phyloP scores from a whole-genome alignment of 2,888 invertebrate genomes.

The Hirtodrosophila confusa region DNA sequence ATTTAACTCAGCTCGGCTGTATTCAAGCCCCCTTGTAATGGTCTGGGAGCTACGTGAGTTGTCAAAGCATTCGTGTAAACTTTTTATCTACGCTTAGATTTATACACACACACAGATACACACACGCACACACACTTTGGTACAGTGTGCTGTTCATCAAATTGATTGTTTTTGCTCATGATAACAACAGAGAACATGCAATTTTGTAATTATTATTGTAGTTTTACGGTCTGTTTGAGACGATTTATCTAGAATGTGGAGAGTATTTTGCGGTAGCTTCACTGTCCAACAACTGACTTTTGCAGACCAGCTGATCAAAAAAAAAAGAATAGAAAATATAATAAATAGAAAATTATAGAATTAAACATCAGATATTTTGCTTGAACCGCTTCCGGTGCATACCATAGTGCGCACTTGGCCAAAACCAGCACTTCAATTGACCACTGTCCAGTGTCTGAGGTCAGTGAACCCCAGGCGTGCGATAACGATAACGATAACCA shows the following conservation, averaged over 20 bases:
- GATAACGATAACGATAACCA: constrained; percentile 7
- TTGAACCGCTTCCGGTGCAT: constrained; percentile 36
- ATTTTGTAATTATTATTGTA: constrained; percentile 67
- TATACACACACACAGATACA: constrained; percentile 13
- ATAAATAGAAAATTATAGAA: not conserved
- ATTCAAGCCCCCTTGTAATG: not conserved
- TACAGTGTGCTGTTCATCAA: constrained; percentile 26
- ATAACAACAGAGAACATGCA: constrained; percentile 66
- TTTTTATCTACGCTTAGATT: constrained; percentile 59
- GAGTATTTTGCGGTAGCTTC: constrained; percentile 2
- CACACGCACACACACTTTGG: constrained; percentile 5
- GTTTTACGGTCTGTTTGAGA: constrained; percentile 74
- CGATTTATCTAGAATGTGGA: constrained; percentile 17
- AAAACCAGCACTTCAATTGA: constrained; percentile 24
- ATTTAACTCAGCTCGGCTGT: not conserved
- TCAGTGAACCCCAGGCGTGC: constrained; percentile 57
- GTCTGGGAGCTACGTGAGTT: constrained; percentile 16
- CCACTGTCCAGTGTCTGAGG: constrained; percentile 56
- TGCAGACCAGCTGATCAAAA: not conserved
- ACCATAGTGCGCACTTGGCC: constrained; percentile 18
- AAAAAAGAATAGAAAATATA: not conserved
- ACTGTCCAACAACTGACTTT: constrained; percentile 10
- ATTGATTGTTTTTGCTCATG: constrained; percentile 65
- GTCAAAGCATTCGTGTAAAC: constrained; percentile 48
- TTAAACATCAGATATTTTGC: constrained; percentile 1